phyloP scores from a whole-genome alignment of 2,888 invertebrate genomes.

The Dichetophora obliterata region DNA sequence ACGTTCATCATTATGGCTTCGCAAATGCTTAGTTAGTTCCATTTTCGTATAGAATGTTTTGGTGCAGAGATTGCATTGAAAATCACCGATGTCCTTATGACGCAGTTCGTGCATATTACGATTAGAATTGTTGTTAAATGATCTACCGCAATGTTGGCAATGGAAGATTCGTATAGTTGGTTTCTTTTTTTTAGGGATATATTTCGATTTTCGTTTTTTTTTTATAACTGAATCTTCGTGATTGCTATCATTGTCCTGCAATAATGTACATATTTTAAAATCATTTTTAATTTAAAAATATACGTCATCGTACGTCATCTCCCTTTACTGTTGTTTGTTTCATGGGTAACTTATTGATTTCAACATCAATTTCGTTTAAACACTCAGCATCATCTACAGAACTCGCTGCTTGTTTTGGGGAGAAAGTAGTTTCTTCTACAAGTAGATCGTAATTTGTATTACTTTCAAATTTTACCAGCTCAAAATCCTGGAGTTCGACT shows the following conservation, averaged over 20 bases:
- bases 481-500: not conserved
- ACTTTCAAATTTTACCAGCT: not conserved
- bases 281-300: too few relatives aligned
- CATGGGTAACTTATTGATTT: not conserved
- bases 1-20: constrained; percentile 17
- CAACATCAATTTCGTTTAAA: not conserved
- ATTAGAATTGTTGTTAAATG: constrained; percentile 15
- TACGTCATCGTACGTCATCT: not conserved
- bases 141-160: constrained; percentile 5
- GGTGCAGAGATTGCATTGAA: not conserved
- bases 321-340: not conserved
- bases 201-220: too few relatives aligned
- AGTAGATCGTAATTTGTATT: not conserved
- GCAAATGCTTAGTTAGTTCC: constrained; percentile 25
- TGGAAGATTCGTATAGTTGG: not conserved
- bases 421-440: not conserved
- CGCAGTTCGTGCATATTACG: constrained; percentile 21
- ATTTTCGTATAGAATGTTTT: constrained; percentile 22
- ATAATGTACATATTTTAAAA: too few relatives aligned
- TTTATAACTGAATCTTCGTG: too few relatives aligned
- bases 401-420: too few relatives aligned
- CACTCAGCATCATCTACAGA: not conserved
- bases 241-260: too few relatives aligned
- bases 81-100: not conserved
- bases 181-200: not conserved